Conservation (phyloP, 2,797 vertebrate genomes). For the Neopelma chrysocephalum region DNA sequence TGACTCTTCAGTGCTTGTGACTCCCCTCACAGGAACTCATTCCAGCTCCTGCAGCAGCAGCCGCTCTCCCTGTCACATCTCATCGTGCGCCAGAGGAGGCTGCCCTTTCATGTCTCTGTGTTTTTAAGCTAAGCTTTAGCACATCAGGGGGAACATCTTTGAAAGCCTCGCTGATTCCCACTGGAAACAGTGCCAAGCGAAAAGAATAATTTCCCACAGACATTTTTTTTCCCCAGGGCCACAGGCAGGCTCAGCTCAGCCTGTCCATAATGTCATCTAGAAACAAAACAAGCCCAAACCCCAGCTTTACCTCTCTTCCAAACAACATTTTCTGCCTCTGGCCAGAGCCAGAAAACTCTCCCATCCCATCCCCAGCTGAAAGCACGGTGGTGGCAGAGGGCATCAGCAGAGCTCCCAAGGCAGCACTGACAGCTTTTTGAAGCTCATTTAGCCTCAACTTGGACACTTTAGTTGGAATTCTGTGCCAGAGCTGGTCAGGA, state of each 20-base stretch:
- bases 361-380: background rate
- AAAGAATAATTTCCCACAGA: background rate
- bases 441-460: background rate
- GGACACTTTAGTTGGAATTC: background rate
- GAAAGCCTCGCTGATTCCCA: conserved; percentile 39
- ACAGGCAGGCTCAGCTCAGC: background rate
- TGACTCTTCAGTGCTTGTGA: background rate
- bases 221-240: background rate
- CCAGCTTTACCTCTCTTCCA: background rate
- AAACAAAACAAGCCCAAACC: background rate
- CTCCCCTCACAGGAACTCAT: background rate
- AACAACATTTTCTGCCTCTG: background rate
- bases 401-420: background rate
- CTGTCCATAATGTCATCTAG: background rate
- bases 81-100: background rate
- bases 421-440: background rate
- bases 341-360: background rate
- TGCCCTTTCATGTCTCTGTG: background rate
- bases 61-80: background rate
- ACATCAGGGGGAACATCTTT: conserved; percentile 12
- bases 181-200: background rate
- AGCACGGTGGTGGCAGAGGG: background rate
- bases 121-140: conserved; percentile 32
- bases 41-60: conserved; percentile 1
- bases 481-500: background rate